Percentiles rank a stretch among this genome's conserved stretches.
Conservation (phyloP, 2,888 invertebrate genomes). For the Synergus umbraculus region DNA sequence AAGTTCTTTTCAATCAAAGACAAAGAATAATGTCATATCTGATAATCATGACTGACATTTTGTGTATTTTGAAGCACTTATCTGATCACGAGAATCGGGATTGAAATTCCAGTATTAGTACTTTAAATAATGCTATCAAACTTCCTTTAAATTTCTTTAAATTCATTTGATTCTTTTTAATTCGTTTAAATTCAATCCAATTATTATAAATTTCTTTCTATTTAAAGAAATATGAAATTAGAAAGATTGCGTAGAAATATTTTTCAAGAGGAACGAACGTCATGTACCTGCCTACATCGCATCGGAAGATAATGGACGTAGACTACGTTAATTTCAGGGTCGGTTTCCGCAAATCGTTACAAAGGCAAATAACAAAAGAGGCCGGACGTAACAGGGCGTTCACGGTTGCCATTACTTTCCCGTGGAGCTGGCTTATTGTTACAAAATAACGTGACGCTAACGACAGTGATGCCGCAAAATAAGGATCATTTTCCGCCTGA, state of each 20-base stretch:
- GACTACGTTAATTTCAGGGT: slow-evolving; percentile 62
- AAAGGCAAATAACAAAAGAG: slow-evolving; percentile 61
- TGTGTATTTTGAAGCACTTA: too few relatives aligned
- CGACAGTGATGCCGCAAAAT: slow-evolving; percentile 51
- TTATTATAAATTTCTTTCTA: not conserved
- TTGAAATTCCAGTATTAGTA: too few relatives aligned
- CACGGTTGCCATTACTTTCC: slow-evolving; percentile 54
- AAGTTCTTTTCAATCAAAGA: too few relatives aligned
- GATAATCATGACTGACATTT: too few relatives aligned
- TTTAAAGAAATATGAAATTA: not conserved
- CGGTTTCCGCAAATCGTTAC: slow-evolving; percentile 67
- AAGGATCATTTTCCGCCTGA: slow-evolving; percentile 45
- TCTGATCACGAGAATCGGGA: too few relatives aligned
- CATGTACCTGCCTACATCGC: not conserved
- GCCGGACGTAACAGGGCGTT: slow-evolving; percentile 59
- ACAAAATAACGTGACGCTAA: slow-evolving; percentile 57
- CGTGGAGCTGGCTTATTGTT: slow-evolving; percentile 49
- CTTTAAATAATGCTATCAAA: too few relatives aligned
- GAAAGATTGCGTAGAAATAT: not conserved
- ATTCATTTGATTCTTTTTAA: too few relatives aligned
- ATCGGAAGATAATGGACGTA: slow-evolving; percentile 40
- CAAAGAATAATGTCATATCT: too few relatives aligned
- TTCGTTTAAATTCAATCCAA: too few relatives aligned
- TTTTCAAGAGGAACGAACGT: not conserved
- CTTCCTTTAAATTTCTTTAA: too few relatives aligned